These are phyloP conservation scores for Denticeps clupeoides DNA, from an alignment of 2,797 vertebrate species.

Conservation along the genomic window DNA sequence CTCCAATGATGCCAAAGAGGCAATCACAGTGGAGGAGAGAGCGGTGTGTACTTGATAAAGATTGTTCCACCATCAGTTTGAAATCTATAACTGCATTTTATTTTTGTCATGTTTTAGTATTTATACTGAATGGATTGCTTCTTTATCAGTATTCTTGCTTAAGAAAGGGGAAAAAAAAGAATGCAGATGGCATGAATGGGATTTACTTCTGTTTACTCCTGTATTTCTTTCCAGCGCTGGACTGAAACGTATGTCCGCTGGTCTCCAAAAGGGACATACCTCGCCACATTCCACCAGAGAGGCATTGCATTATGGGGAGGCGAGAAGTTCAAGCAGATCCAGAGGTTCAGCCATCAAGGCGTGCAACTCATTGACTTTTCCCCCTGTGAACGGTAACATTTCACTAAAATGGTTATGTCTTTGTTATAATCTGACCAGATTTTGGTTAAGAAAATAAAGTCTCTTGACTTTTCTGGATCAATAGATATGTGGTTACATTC, in stretches of 20 bases:
- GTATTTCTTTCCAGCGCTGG: conserved; percentile 61
- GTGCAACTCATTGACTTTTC: conserved; percentile 99
- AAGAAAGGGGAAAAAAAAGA: too few species aligned
- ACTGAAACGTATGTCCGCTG: conserved; percentile 96
- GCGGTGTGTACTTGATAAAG: conserved; percentile 59
- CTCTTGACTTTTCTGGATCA: too few species aligned
- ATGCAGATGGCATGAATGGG: too few species aligned
- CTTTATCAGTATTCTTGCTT: too few species aligned
- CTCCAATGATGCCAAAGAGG: conserved; percentile 88
- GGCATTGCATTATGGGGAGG: conserved; percentile 96
- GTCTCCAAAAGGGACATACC: conserved; percentile 92
- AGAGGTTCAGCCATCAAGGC: conserved; percentile 91
- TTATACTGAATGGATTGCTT: background rate
- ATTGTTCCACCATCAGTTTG: background rate
- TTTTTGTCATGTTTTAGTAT: conserved; percentile 5
- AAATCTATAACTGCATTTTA: background rate
- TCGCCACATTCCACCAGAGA: conserved; percentile 91
- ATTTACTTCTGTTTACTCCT: background rate
- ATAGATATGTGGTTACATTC: conserved; percentile 92
- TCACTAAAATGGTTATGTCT: too few species aligned
- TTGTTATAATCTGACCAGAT: too few species aligned
- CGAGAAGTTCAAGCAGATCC: conserved; percentile 98
- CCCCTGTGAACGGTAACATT: conserved; percentile 85
- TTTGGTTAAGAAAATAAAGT: too few species aligned
- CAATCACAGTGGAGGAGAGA: conserved; percentile 84